Evolutionary conservation across 2,797 vertebrate species (phyloP), one percentile per base, ranked within the genome.

Genomic region (Sebastiscus tertius): DNA sequence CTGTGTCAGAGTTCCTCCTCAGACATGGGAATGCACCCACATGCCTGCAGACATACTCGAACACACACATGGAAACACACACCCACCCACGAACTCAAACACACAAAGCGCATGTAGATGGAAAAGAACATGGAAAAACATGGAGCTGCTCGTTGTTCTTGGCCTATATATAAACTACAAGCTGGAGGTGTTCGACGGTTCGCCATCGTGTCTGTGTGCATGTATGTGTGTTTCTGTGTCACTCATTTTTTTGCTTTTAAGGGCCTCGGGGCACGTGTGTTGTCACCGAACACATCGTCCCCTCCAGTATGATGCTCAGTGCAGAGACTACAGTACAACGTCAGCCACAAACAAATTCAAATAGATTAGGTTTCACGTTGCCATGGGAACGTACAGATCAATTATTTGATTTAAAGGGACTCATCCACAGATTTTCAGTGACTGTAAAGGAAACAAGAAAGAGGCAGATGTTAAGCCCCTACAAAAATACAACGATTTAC

Each of bases 1-100:
- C 74, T 33, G 77, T 92, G 90, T 93, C 90, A 91, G 88, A 91
- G 89, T 90, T 93, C 80, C 82, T 84, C 72, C 68, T 83, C 78
- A 88, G 89, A 92, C 83, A 85, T 60, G 83, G 87, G 80, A 90
- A 85, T 56, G 87, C 87, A 90, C 82, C 87, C 89, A 87, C 93
- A 89, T 80, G 89, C 85, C 79, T 69, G 61, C 80, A 90, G 77
- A 83, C 77, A 75, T 59, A 71, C 73, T 79, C 60, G 67, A 81
- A 77, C 77, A 75, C 72, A 75, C 83, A 75, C 83, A 80, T 22
- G 14, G 70, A 62, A 62, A 78, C 68, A 82, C 59, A 58, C 63
- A 56, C 79, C 71, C 83, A 22, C 79, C 59, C 80, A 84, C 86
- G 27, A 80, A 22, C 66, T 66, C 64, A 36, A 49, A 76, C 74